Percentiles rank a stretch among this genome's conserved stretches.
phyloP scores from a whole-genome alignment of 2,888 invertebrate genomes.

The Epicampocera succincta region DNA sequence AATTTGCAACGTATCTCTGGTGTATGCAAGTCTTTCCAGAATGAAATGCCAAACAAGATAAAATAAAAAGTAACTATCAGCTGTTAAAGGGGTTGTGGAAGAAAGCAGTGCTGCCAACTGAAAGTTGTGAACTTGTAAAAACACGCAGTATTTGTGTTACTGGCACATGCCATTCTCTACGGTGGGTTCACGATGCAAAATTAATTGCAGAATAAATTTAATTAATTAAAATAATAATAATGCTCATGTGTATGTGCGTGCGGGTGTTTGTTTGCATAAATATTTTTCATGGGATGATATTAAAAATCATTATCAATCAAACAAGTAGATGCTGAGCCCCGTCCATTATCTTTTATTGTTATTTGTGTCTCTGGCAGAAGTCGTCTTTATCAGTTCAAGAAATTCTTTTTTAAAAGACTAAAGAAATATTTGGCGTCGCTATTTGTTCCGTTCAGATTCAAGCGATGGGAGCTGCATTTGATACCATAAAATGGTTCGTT shows the following conservation, averaged over 20 bases:
- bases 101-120: too few species aligned
- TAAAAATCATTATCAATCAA: slow-evolving; percentile 35
- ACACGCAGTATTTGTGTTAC: too few species aligned
- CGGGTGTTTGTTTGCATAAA: background rate
- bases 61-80: too few species aligned
- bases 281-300: slow-evolving; percentile 12
- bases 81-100: too few species aligned
- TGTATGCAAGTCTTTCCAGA: too few species aligned
- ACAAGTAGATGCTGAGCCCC: slow-evolving; percentile 11
- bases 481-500: slow-evolving; percentile 75
- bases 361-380: slow-evolving; percentile 7
- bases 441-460: slow-evolving; percentile 38
- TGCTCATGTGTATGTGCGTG: background rate
- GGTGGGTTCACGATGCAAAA: too few species aligned
- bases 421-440: slow-evolving; percentile 12
- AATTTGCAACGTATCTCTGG: too few species aligned
- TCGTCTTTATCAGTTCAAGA: slow-evolving; percentile 4
- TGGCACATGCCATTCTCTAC: too few species aligned
- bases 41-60: too few species aligned
- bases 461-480: slow-evolving; percentile 75
- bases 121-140: too few species aligned
- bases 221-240: too few species aligned
- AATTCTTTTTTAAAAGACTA: slow-evolving; percentile 26
- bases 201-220: too few species aligned
- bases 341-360: slow-evolving; percentile 45